These are phyloP conservation scores for Cherax quadricarinatus DNA, from an alignment of 1,140 invertebrate species.

Conservation along the genomic window DNA sequence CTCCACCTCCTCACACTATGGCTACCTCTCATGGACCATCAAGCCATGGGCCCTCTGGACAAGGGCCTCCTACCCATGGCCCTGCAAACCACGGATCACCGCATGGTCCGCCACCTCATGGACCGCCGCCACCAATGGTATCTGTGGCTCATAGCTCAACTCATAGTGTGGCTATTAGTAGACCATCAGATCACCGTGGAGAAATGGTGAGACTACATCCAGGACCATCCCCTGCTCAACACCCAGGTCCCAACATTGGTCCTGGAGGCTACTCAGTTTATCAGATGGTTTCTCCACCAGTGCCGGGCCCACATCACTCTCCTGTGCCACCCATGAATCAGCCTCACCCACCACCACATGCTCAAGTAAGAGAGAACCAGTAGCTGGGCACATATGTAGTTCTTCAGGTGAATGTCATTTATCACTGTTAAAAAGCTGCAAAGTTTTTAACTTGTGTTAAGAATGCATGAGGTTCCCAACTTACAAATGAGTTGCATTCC, in stretches of 20 bases:
- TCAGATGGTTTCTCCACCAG: constrained; percentile 73
- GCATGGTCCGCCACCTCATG: constrained; percentile 49
- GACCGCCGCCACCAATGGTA: constrained; percentile 59
- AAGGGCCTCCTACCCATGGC: constrained; percentile 32
- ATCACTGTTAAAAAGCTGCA: no score
- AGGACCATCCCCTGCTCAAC: constrained; percentile 54
- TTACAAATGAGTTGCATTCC: no score
- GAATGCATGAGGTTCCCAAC: no score
- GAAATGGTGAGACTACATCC: constrained; percentile 47
- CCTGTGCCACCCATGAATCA: constrained; percentile 57
- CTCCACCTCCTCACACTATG: constrained; percentile 52
- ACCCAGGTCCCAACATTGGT: constrained; percentile 41
- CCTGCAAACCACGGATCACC: constrained; percentile 32
- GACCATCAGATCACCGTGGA: constrained; percentile 49
- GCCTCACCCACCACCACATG: constrained; percentile 65
- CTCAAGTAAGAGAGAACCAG: constrained; percentile 53
- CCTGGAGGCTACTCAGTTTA: constrained; percentile 71
- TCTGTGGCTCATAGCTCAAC: constrained; percentile 51
- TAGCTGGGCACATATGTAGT: no score
- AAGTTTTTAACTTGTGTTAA: no score
- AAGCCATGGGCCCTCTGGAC: constrained; percentile 38
- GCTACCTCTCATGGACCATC: constrained; percentile 57
- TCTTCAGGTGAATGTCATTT: no score
- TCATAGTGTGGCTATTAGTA: constrained; percentile 54
- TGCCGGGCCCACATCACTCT: constrained; percentile 62